These are phyloP conservation scores for Hippocampus barbouri DNA, from an alignment of 2,113 vertebrate species.

Conservation along the genomic window DNA sequence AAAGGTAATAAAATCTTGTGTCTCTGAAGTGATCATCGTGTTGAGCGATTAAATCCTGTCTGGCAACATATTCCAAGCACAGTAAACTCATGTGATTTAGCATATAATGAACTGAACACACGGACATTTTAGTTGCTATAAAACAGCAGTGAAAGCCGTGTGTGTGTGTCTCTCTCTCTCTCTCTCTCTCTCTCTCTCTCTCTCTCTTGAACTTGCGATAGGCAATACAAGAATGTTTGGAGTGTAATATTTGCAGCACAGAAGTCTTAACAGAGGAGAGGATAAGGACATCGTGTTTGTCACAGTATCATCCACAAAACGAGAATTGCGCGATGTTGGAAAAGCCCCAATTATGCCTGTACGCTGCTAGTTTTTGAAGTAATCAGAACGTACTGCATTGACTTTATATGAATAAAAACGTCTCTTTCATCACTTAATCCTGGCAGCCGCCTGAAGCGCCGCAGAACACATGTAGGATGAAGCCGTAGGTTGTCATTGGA, in stretches of 20 bases:
- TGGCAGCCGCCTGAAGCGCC: neutral
- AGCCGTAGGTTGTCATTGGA: neutral
- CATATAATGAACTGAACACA: constrained; percentile 12
- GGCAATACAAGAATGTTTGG: neutral
- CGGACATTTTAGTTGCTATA: constrained; percentile 5
- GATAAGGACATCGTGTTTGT: neutral
- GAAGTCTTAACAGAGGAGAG: neutral
- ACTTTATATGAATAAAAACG: neutral
- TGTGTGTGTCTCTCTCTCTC: neutral
- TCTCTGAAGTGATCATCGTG: constrained; percentile 10
- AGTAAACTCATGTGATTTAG: constrained; percentile 20
- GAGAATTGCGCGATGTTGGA: neutral
- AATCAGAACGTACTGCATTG: neutral
- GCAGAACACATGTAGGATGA: neutral
- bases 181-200: too few species aligned
- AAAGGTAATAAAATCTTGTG: constrained; percentile 25
- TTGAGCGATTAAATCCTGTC: constrained; percentile 5
- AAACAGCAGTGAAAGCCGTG: constrained; percentile 16
- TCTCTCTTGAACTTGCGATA: neutral
- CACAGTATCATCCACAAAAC: neutral
- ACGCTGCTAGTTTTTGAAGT: neutral
- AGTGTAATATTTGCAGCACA: neutral
- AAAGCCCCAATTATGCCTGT: neutral
- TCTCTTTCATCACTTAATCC: neutral
- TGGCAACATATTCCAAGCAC: constrained; percentile 8